Conservation (phyloP, 2,888 invertebrate species). For the Perithous albicinctus region DNA sequence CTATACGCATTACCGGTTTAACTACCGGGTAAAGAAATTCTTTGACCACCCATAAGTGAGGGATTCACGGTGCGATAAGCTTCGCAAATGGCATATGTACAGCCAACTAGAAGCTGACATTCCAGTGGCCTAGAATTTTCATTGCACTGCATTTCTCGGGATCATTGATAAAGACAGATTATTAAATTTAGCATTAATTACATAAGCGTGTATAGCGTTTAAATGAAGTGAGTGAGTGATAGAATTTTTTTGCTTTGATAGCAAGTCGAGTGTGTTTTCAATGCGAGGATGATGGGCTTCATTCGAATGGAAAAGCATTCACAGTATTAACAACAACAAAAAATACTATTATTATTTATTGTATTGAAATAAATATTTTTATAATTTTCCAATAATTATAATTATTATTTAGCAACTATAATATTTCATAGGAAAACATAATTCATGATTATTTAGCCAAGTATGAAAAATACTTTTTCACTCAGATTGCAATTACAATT, state of each 20-base stretch:
- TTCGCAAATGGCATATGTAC: neutral
- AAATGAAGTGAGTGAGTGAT: neutral
- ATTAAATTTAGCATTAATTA: neutral
- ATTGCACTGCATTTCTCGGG: slow-evolving; percentile 45
- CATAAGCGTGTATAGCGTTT: neutral
- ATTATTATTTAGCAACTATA: too few species aligned
- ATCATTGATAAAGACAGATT: neutral
- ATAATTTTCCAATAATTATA: too few species aligned
- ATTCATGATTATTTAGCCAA: too few species aligned
- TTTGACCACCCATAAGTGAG: slow-evolving; percentile 1
- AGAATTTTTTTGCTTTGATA: neutral
- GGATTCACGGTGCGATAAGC: slow-evolving; percentile 1
- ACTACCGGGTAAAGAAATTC: slow-evolving; percentile 15
- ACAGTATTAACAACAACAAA: too few species aligned
- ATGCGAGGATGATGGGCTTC: too few species aligned
- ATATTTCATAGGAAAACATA: too few species aligned
- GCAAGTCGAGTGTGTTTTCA: neutral
- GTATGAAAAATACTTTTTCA: too few species aligned
- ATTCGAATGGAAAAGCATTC: too few species aligned
- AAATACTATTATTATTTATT: too few species aligned
- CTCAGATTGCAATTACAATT: too few species aligned
- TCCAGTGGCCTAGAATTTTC: slow-evolving; percentile 51
- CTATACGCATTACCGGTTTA: slow-evolving; percentile 15
- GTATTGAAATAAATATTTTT: too few species aligned
- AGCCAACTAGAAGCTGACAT: slow-evolving; percentile 42